phyloP scores from a whole-genome alignment of 2,113 vertebrate species.

The Corynorhinus townsendii region DNA sequence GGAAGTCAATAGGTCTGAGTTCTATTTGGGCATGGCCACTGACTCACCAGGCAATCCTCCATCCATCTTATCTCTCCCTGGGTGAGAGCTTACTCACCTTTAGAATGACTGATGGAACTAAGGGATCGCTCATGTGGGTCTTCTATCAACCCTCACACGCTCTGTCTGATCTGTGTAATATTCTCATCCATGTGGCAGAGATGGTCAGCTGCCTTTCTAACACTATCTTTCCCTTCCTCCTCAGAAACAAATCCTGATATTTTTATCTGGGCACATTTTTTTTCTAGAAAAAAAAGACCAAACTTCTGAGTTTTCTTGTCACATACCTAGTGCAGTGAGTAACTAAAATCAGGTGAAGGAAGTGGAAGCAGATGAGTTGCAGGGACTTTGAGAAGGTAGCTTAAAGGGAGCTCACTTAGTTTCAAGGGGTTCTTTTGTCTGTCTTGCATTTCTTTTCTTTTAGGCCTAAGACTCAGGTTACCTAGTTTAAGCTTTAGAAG shows the following conservation, averaged over 20 bases:
- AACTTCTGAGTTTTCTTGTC: not conserved
- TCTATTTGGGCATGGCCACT: not conserved
- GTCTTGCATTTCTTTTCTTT: not conserved
- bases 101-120: not conserved
- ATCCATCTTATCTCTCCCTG: not conserved
- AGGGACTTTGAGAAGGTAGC: not conserved
- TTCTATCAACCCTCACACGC: not conserved
- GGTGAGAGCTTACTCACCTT: not conserved
- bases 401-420: not conserved
- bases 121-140: not conserved
- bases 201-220: not conserved
- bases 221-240: not conserved
- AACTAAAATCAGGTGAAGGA: not conserved
- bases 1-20: not conserved
- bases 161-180: not conserved
- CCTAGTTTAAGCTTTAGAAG: not conserved
- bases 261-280: not conserved
- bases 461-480: not conserved
- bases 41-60: not conserved
- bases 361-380: not conserved
- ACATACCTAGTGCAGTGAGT: rapidly evolving
- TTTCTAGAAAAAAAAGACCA: not conserved
- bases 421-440: not conserved
- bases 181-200: not conserved
- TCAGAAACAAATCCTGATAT: not conserved